Evolutionary conservation across 92 coral and sea anemone genomes (phyloP).

Genomic region (Paramuricea clavata): DNA sequence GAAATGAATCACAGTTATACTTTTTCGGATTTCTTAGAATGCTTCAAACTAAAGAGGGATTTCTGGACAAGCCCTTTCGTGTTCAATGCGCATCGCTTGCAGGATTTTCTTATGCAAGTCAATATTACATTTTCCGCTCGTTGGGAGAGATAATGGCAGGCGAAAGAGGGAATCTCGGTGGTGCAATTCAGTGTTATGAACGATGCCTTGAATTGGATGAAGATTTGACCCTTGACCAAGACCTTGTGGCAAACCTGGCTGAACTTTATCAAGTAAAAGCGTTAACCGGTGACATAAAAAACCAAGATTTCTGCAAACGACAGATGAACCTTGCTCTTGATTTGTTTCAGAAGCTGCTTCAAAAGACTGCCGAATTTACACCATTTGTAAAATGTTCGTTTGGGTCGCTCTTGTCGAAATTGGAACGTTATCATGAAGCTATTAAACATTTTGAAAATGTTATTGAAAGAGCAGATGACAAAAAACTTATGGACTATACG

Average conservation of each 20-base stretch:
- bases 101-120: not conserved
- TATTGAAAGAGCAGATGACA: not conserved
- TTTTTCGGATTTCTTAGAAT: not conserved
- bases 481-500: not conserved
- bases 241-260: not conserved
- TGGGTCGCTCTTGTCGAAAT: not conserved
- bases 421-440: not conserved
- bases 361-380: not conserved
- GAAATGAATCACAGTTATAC: not conserved
- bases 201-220: not conserved
- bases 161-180: not conserved
- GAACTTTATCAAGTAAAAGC: conserved; percentile 21
- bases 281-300: not conserved
- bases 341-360: too few relatives aligned
- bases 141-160: too few relatives aligned
- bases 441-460: too few relatives aligned
- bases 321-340: not conserved
- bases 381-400: not conserved
- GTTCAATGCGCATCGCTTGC: not conserved
- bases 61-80: not conserved
- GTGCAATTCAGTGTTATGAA: not conserved
- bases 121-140: not conserved
- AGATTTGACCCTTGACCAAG: not conserved
- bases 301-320: not conserved
- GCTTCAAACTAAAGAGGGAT: too few relatives aligned